Evolutionary conservation across 2,888 invertebrate species (phyloP).

Genomic region (Uropetala carovei): DNA sequence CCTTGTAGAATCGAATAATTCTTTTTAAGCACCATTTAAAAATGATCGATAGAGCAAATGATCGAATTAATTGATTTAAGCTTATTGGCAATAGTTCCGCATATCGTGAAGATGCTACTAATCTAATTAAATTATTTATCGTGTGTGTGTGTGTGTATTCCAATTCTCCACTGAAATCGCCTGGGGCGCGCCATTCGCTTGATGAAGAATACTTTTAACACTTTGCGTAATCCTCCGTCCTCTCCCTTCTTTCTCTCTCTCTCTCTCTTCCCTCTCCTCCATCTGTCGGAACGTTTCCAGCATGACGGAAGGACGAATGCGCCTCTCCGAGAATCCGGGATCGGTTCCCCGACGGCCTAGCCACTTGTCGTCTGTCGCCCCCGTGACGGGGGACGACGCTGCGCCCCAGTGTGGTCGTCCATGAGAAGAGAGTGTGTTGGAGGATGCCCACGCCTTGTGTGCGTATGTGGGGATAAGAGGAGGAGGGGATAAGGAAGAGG

Average conservation of each 20-base stretch:
- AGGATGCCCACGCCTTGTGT: background rate
- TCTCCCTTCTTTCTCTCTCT: background rate
- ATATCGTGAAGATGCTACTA: no score
- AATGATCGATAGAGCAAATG: no score
- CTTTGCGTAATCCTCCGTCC: background rate
- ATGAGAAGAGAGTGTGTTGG: background rate
- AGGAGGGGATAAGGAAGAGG: no score
- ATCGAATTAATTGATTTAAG: no score
- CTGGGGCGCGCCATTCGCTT: background rate
- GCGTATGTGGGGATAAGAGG: background rate
- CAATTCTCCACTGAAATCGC: no score
- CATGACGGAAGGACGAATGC: background rate
- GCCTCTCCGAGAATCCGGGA: constrained; percentile 4
- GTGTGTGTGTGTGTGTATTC: no score
- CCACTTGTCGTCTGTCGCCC: constrained; percentile 29
- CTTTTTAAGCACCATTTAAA: no score
- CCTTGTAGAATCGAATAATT: no score
- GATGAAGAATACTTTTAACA: background rate
- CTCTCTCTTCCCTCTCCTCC: background rate
- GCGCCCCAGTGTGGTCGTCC: background rate
- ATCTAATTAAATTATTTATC: no score
- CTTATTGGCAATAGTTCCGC: no score
- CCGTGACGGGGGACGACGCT: constrained; percentile 1
- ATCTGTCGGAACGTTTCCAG: background rate
- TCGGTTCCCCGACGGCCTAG: background rate